phyloP scores from a whole-genome alignment of 2,797 vertebrate genomes.

The Artibeus lituratus region DNA sequence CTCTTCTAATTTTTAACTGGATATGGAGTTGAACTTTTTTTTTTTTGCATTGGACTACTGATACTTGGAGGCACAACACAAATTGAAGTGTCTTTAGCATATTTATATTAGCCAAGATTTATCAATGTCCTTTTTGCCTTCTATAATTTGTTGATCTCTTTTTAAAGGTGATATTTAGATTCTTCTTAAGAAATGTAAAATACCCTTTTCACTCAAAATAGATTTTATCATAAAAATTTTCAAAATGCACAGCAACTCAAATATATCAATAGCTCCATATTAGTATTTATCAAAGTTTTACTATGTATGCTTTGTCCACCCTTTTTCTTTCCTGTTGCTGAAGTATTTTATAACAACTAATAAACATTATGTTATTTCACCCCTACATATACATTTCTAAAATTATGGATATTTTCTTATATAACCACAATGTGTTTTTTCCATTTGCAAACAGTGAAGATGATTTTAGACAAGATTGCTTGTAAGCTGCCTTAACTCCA shows the following conservation, averaged over 20 bases:
- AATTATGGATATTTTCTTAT: neutral
- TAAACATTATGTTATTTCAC: neutral
- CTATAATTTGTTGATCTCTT: neutral
- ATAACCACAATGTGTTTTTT: neutral
- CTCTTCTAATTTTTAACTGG: neutral
- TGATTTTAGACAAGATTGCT: neutral
- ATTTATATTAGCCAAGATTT: neutral
- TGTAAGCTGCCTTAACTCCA: neutral
- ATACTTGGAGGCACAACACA: neutral
- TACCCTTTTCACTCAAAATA: neutral
- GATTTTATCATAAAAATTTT: neutral
- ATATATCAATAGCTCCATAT: neutral
- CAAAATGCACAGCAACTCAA: neutral
- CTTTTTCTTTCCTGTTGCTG: neutral
- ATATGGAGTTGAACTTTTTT: neutral
- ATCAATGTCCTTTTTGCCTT: neutral
- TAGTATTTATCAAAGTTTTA: neutral
- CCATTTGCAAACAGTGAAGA: neutral
- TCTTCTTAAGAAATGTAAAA: neutral
- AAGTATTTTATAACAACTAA: constrained; percentile 2
- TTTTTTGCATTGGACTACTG: neutral
- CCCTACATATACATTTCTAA: neutral
- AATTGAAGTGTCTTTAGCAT: neutral
- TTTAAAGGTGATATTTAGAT: neutral
- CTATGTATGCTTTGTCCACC: neutral